Conservation (phyloP, 2,797 vertebrate genomes). For the Acrocephalus scirpaceus region DNA sequence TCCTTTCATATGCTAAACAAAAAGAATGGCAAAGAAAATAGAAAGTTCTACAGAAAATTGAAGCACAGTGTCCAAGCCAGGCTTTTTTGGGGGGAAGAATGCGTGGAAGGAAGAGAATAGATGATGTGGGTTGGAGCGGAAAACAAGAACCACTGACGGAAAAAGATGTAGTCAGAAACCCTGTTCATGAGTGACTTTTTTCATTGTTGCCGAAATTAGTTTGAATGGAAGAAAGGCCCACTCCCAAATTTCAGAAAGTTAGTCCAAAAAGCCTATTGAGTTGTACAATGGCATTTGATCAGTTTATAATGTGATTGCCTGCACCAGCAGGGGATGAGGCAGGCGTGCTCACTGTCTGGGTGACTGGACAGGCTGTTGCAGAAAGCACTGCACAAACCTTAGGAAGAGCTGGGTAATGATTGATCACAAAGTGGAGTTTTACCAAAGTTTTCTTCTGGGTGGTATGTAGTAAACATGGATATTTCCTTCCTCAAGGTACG, state of each 20-base stretch:
- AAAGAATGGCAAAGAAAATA: conserved; percentile 59
- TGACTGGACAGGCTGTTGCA: neutral
- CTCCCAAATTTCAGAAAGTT: conserved; percentile 58
- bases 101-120: conserved; percentile 68
- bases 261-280: conserved; percentile 55
- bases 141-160: conserved; percentile 54
- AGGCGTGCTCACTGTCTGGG: neutral
- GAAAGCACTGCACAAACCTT: neutral
- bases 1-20: conserved; percentile 46
- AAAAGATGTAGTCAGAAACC: conserved; percentile 55
- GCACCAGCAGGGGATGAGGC: neutral
- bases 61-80: conserved; percentile 38
- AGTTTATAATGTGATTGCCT: conserved; percentile 32
- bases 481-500: neutral
- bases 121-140: conserved; percentile 62
- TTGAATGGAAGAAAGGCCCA: conserved; percentile 50
- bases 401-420: neutral
- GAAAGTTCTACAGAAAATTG: conserved; percentile 50
- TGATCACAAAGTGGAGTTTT: neutral
- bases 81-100: conserved; percentile 36
- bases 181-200: conserved; percentile 31
- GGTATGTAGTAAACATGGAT: neutral
- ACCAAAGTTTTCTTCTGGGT: neutral
- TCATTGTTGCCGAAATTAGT: conserved; percentile 65
- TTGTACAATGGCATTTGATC: conserved; percentile 48